Evolutionary conservation across 2,113 vertebrate genomes (phyloP).

Genomic region (Gallinago jamesoni): DNA sequence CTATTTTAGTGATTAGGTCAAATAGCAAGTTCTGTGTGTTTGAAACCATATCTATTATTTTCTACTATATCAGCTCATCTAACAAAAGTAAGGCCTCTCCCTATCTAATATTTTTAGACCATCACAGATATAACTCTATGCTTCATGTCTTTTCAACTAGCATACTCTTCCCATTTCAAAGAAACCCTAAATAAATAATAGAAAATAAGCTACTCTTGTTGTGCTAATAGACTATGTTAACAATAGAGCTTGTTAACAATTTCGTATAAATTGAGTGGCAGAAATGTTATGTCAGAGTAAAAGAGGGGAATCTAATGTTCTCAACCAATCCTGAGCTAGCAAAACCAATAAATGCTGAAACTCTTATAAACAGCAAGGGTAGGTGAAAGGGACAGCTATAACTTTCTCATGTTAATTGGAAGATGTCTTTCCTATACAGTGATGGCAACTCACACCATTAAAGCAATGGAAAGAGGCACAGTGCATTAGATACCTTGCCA

Average conservation of each 20-base stretch:
- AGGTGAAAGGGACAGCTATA: not conserved
- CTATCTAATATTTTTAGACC: not conserved
- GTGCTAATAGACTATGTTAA: not conserved
- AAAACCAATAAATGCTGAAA: not conserved
- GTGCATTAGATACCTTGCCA: not conserved
- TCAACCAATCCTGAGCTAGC: not conserved
- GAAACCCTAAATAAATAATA: not conserved
- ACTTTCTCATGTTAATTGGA: not conserved
- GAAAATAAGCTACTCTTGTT: not conserved
- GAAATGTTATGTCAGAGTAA: not conserved
- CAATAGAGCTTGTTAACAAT: not conserved
- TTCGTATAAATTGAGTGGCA: not conserved
- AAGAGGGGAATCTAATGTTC: not conserved
- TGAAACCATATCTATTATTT: not conserved
- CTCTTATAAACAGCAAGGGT: not conserved
- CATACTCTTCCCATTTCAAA: not conserved
- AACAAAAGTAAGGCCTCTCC: not conserved
- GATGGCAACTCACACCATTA: not conserved
- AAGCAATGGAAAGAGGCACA: not conserved
- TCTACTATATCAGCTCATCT: not conserved
- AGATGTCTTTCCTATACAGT: not conserved
- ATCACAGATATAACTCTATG: not conserved
- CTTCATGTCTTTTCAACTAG: not conserved
- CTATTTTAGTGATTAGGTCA: not conserved
- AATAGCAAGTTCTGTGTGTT: not conserved